phyloP scores from a whole-genome alignment of 2,888 invertebrate species.

The Cantharis rustica region DNA sequence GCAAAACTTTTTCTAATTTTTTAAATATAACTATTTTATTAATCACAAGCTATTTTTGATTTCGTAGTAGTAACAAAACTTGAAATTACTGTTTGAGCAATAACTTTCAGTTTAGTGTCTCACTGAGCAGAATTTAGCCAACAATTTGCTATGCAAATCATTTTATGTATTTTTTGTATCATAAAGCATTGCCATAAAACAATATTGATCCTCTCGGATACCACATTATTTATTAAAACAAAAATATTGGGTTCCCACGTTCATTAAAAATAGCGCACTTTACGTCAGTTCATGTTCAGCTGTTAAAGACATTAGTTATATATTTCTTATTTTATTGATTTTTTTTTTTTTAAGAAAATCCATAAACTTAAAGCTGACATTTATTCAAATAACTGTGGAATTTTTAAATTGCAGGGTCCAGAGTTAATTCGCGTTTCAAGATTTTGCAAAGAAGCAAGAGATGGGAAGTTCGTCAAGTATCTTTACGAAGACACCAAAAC shows the following conservation, averaged over 20 bases:
- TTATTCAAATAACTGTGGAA: not conserved
- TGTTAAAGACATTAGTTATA: not conserved
- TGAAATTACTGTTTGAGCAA: not conserved
- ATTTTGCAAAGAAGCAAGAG: conserved; percentile 88
- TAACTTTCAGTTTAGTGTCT: not conserved
- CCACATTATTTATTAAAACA: not conserved
- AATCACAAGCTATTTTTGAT: not conserved
- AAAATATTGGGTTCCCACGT: not conserved
- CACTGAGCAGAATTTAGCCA: not conserved
- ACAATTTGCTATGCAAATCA: not conserved
- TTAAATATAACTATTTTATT: not conserved
- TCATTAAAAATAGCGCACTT: not conserved
- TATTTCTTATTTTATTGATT: not conserved
- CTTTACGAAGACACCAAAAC: conserved; percentile 88
- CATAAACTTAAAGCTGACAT: not conserved
- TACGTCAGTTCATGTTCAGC: not conserved
- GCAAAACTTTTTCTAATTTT: not conserved
- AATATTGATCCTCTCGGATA: not conserved
- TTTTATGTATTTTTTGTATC: not conserved
- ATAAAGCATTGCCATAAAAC: not conserved
- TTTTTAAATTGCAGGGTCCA: conserved; percentile 74
- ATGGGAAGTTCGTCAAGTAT: conserved; percentile 82
- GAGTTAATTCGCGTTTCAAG: conserved; percentile 88
- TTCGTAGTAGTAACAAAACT: not conserved
- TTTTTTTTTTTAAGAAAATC: not conserved